These are phyloP conservation scores for Poeciliopsis infans DNA, from an alignment of 2,797 vertebrate genomes.

Conservation along the genomic window DNA sequence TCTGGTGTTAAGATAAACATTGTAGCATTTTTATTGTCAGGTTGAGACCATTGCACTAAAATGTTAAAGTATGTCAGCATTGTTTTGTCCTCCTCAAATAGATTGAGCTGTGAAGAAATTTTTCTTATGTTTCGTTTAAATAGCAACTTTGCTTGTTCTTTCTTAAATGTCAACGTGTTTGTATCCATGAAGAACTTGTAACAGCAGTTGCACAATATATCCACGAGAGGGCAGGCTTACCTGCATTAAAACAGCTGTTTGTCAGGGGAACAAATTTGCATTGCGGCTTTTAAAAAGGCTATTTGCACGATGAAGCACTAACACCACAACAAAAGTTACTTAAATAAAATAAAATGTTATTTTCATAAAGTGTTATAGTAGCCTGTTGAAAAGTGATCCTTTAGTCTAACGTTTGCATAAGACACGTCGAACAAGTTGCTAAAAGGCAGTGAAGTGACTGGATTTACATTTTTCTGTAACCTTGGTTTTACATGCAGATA, in stretches of 20 bases:
- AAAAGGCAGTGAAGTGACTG: conserved; percentile 5
- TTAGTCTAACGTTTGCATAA: neutral
- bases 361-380: conserved; percentile 19
- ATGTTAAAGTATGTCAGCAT: neutral
- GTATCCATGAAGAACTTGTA: neutral
- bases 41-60: neutral
- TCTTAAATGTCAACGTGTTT: neutral
- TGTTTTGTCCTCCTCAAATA: neutral
- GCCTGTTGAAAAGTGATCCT: neutral
- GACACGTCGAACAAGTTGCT: conserved; percentile 7
- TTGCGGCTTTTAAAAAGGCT: neutral
- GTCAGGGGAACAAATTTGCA: neutral
- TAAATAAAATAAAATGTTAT: conserved; percentile 21
- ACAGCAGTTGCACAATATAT: neutral
- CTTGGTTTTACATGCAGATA: neutral
- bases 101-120: neutral
- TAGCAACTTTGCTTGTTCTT: neutral
- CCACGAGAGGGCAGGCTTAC: conserved; percentile 59
- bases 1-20: neutral
- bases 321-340: neutral
- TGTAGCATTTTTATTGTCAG: neutral
- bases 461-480: conserved; percentile 7
- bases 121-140: neutral
- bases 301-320: neutral
- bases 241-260: neutral